Evolutionary conservation across 2,888 invertebrate genomes (phyloP).

Genomic region (Anoncus sp.): DNA sequence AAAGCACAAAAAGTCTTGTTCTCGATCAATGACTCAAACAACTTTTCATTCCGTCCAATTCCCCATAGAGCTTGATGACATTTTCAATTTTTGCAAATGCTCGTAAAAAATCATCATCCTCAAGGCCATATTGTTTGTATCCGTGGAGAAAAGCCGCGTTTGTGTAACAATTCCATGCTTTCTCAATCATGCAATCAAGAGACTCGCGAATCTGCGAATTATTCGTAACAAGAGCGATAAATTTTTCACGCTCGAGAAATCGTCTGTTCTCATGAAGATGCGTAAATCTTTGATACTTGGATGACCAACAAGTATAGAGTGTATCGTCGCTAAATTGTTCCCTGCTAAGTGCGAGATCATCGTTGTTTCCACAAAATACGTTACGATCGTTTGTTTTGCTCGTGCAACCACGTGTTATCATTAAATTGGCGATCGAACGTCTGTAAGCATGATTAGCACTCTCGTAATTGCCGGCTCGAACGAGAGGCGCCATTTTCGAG

Average conservation of each 20-base stretch:
- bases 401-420: conserved; percentile 81
- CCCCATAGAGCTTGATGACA: conserved; percentile 83
- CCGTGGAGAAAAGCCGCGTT: conserved; percentile 84
- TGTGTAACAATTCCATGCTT: conserved; percentile 84
- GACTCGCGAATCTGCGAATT: conserved; percentile 81
- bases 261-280: conserved; percentile 81
- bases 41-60: conserved; percentile 67
- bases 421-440: conserved; percentile 79
- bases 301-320: conserved; percentile 82
- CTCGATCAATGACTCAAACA: conserved; percentile 25
- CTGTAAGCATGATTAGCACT: conserved; percentile 44
- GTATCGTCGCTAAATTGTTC: conserved; percentile 78
- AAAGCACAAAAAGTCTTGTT: not conserved
- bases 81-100: conserved; percentile 84
- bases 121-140: conserved; percentile 83
- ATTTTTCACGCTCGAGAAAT: conserved; percentile 82
- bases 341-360: conserved; percentile 68
- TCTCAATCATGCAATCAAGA: conserved; percentile 81
- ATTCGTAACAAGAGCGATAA: conserved; percentile 83
- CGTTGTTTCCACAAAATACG: conserved; percentile 50
- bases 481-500: not conserved
- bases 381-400: conserved; percentile 13
- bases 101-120: conserved; percentile 83
- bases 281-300: conserved; percentile 75
- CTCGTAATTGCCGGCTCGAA: conserved; percentile 9